A percentile compares a stretch with the other conserved stretches of the same genome.
phyloP scores from a whole-genome alignment of 2,797 vertebrate genomes.

The Phataginus tricuspis region DNA sequence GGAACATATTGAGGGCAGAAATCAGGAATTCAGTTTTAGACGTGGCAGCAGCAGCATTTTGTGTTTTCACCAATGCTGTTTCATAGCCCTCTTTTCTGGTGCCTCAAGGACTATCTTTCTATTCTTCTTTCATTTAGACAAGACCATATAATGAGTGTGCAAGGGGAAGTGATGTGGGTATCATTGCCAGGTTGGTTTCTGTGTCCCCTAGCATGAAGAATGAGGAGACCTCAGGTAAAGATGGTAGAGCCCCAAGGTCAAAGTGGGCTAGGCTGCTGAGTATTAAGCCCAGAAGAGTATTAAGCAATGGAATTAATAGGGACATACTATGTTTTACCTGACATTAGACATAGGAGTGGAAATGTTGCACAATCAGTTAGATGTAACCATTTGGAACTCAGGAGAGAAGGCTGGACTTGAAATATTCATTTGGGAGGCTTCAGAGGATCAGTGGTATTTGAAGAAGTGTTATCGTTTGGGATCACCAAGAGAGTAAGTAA shows the following conservation, averaged over 20 bases:
- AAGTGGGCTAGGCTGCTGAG: neutral
- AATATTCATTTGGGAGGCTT: neutral
- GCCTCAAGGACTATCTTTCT: neutral
- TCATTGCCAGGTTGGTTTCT: neutral
- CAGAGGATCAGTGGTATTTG: neutral
- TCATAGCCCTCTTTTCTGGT: neutral
- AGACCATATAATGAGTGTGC: neutral
- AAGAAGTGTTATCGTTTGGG: neutral
- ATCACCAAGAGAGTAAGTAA: neutral
- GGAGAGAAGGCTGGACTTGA: neutral
- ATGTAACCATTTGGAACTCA: neutral
- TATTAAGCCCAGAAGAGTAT: neutral
- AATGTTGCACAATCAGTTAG: neutral
- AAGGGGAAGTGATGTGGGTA: neutral
- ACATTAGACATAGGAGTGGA: neutral
- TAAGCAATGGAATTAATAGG: neutral
- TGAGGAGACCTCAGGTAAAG: neutral
- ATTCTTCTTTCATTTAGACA: neutral
- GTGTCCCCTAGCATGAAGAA: neutral
- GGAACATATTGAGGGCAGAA: neutral
- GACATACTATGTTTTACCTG: neutral
- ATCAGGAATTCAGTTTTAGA: neutral
- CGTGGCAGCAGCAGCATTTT: neutral
- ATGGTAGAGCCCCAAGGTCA: accelerated
- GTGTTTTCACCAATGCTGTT: neutral